Base-by-base conservation (phyloP, 92 coral and sea anemone genomes). In the Parazoanthus swiftii region DNA sequence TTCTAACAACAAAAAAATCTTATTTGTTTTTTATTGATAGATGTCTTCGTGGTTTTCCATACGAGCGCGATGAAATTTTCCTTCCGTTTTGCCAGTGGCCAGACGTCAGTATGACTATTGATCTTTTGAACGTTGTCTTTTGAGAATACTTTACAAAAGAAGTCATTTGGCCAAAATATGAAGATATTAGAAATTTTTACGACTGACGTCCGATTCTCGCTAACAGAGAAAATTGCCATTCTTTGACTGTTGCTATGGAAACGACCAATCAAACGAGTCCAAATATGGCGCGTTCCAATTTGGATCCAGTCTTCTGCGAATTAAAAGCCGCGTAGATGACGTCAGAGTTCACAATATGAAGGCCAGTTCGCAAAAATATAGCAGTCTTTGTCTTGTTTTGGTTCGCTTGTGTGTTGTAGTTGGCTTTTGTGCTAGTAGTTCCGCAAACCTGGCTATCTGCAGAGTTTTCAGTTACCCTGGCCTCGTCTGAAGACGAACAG, bases 401-500 rank as follows among this genome's bases (percentile, higher is more conserved):
- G 93, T 90, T 89, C 74, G 91, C 89, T 92, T 91, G 89, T 72
- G 88, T 90, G 93, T 90, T 89, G 90, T 90, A 91, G 88, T 90
- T 91, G 88, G 90, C 91, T 88, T 79, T 68, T 82, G 88, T 44
- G 63, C 89, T 54, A 77, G 63, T 82, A 89, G 81, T 92, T 91
- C 94, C 91, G 92, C 98, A 92, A 95, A 95, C 91, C 99, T 97
- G 99, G 99, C 99, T 95, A 89, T 92, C 98, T 90, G 91, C 92
- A 88, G 89, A 91, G 96, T 97, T 96, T 92, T 91, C 93, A 89
- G 99, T 95, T 97, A 97, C 99, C 95, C 99, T 97, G 99, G 99
- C 99, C 99, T 95, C 99, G 95, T 97, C 99, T 97, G 99, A 97
- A 92, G 99, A 97, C 98, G 99, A 97, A 92, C 96, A 93, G 94